Percentiles rank a stretch among this genome's conserved stretches.
Evolutionary conservation across 2,113 vertebrate species (phyloP).

Genomic region (Leucopsar rothschildi): DNA sequence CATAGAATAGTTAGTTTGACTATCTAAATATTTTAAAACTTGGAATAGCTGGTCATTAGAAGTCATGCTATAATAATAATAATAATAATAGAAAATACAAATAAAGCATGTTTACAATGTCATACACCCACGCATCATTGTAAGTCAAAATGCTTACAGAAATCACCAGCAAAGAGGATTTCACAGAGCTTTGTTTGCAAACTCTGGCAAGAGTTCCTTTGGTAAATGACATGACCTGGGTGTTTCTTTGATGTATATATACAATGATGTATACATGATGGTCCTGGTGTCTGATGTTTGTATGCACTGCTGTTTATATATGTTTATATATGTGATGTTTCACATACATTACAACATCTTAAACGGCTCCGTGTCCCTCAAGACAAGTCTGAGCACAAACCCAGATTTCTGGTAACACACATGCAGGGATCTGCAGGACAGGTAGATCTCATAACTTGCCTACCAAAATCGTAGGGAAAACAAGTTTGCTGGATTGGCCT

Average conservation of each 20-base stretch:
- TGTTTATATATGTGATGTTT: neutral
- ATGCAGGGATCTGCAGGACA: neutral
- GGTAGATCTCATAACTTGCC: neutral
- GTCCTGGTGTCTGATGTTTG: neutral
- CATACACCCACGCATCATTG: neutral
- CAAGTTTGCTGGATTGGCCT: neutral
- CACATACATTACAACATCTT: neutral
- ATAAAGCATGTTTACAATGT: conserved; percentile 13
- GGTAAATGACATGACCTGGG: neutral
- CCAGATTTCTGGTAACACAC: neutral
- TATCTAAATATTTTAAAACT: conserved; percentile 31
- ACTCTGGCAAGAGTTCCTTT: neutral
- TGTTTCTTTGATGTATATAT: neutral
- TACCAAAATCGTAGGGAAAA: neutral
- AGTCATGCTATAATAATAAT: neutral
- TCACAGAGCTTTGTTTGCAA: neutral
- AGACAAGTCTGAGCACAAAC: neutral
- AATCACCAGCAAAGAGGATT: neutral
- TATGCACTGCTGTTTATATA: neutral
- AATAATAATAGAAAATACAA: conserved; percentile 28
- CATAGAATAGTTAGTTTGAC: neutral
- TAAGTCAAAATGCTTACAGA: neutral
- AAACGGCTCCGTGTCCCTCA: neutral
- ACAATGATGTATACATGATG: neutral
- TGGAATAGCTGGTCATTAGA: neutral